A percentile compares a stretch with the other conserved stretches of the same genome.
phyloP scores from a whole-genome alignment of 2,797 vertebrate genomes.

The Etheostoma nigrum region DNA sequence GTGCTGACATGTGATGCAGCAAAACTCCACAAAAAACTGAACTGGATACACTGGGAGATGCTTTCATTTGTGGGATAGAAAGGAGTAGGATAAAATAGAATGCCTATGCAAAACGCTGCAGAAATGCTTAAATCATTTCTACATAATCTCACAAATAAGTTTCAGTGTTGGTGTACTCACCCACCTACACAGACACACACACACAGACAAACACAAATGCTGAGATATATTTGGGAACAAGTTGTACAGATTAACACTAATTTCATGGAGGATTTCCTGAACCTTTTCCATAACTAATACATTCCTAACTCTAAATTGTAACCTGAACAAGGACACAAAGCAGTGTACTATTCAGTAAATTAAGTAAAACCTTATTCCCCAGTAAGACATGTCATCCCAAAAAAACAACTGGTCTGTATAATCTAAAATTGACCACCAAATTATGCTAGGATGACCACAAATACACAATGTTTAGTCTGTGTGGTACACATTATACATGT shows the following conservation, averaged over 20 bases:
- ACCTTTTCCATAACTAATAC: neutral
- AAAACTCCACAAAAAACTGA: slow-evolving; percentile 5
- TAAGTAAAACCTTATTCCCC: neutral
- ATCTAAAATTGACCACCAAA: neutral
- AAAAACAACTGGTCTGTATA: slow-evolving; percentile 10
- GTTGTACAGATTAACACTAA: slow-evolving; percentile 12
- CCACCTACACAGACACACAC: slow-evolving; percentile 14
- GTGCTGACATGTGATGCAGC: slow-evolving; percentile 27
- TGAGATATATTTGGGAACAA: slow-evolving; percentile 3
- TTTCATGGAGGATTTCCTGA: slow-evolving; percentile 10
- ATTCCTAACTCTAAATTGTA: slow-evolving; percentile 15
- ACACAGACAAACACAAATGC: slow-evolving; percentile 8
- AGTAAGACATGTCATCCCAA: neutral
- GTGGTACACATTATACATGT: slow-evolving; percentile 13
- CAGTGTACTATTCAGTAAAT: neutral
- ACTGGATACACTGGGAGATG: slow-evolving; percentile 3
- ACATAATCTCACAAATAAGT: neutral
- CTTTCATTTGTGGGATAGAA: neutral
- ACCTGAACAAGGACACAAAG: neutral
- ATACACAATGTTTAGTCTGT: slow-evolving; percentile 18
- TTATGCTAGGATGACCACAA: neutral
- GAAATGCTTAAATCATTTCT: slow-evolving; percentile 9
- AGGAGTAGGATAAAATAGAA: neutral
- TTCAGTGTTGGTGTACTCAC: neutral
- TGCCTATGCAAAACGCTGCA: neutral